These are phyloP conservation scores for Daktulosphaira vitifoliae DNA, from an alignment of 1,140 invertebrate species.

Conservation along the genomic window DNA sequence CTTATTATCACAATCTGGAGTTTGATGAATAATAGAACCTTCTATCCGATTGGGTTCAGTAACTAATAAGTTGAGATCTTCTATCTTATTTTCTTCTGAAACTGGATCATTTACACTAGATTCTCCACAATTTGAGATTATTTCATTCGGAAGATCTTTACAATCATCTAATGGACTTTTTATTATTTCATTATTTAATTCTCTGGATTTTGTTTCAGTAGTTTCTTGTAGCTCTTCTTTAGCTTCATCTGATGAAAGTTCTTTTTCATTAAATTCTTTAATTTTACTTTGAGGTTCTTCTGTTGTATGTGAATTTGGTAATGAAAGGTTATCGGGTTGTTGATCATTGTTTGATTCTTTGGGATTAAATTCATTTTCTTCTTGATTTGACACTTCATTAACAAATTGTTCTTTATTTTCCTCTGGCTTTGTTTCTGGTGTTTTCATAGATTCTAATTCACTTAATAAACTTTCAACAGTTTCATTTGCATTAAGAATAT, in stretches of 20 bases:
- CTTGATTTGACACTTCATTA: not conserved
- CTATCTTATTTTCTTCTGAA: conserved; percentile 3
- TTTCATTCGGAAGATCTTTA: not conserved
- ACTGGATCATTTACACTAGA: not conserved
- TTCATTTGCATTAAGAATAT: conserved; percentile 8
- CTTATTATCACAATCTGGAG: conserved; percentile 21
- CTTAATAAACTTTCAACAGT: conserved; percentile 16
- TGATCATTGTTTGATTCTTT: conserved; percentile 1
- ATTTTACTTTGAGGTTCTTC: not conserved
- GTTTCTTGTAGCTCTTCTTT: not conserved
- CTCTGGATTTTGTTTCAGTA: not conserved
- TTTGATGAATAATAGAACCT: conserved; percentile 36
- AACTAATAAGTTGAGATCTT: not conserved
- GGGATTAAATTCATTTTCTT: not conserved
- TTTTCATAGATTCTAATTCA: conserved; percentile 27
- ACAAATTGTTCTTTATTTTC: not conserved
- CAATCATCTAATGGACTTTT: not conserved
- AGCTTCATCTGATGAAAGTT: not conserved
- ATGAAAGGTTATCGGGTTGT: not conserved
- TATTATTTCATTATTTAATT: not conserved
- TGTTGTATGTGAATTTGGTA: not conserved
- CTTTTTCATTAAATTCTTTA: no score
- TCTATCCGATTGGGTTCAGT: conserved; percentile 28
- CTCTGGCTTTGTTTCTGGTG: conserved; percentile 9
- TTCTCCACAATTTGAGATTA: not conserved